These are phyloP conservation scores for Macaria liturata DNA, from an alignment of 2,888 invertebrate genomes.

Conservation along the genomic window DNA sequence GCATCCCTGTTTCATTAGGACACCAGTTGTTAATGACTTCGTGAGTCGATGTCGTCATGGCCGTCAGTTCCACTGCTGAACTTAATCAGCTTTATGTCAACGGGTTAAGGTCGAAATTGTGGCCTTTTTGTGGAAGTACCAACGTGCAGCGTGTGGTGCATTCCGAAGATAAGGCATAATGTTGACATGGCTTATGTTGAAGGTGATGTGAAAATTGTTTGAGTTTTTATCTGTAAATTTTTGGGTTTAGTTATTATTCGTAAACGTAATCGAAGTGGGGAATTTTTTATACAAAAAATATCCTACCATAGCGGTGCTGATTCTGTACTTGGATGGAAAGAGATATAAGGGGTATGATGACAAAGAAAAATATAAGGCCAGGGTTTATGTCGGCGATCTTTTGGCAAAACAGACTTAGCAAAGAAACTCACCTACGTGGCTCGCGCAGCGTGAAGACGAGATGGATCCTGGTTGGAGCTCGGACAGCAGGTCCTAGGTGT, in stretches of 20 bases:
- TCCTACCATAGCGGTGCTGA: too few species aligned
- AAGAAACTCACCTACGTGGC: too few species aligned
- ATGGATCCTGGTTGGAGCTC: too few species aligned
- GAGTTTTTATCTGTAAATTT: conserved; percentile 1
- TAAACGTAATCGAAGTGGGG: too few species aligned
- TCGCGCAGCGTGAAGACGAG: too few species aligned
- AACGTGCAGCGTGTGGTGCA: conserved; percentile 40
- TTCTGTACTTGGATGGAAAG: too few species aligned
- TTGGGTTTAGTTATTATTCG: background rate
- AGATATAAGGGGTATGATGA: too few species aligned
- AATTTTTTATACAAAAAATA: too few species aligned
- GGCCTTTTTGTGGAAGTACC: conserved; percentile 1
- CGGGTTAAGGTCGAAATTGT: conserved; percentile 12
- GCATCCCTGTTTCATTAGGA: conserved; percentile 37
- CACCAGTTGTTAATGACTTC: conserved; percentile 57
- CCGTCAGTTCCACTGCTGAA: conserved; percentile 37
- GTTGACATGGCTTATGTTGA: conserved; percentile 38
- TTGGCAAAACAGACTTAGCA: too few species aligned
- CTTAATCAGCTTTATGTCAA: conserved; percentile 11
- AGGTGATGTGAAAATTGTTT: conserved; percentile 16
- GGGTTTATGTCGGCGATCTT: too few species aligned
- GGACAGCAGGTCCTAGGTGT: too few species aligned
- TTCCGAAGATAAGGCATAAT: conserved; percentile 66
- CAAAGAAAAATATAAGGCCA: too few species aligned
- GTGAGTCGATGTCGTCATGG: conserved; percentile 51